phyloP scores from a whole-genome alignment of 2,888 invertebrate genomes.

The Schizotus pectinicornis region DNA sequence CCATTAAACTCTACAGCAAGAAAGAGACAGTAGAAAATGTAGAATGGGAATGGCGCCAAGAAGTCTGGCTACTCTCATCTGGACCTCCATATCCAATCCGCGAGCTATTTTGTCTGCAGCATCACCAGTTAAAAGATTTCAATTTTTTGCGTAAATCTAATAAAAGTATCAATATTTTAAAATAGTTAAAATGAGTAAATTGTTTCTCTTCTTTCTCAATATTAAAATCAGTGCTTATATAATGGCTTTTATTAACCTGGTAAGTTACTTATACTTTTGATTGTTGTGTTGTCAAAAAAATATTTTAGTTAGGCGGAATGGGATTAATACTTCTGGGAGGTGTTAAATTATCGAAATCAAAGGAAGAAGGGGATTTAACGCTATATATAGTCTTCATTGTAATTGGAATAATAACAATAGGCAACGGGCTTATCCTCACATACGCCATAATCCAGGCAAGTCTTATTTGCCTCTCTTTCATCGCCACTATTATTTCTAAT shows the following conservation, averaged over 20 bases:
- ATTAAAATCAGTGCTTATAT: slow-evolving; percentile 42
- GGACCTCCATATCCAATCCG: background rate
- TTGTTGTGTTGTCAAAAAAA: background rate
- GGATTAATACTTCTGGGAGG: slow-evolving; percentile 23
- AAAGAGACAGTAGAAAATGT: slow-evolving; percentile 8
- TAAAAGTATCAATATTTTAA: too few relatives aligned
- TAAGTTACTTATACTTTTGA: slow-evolving; percentile 31
- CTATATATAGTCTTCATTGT: slow-evolving; percentile 31
- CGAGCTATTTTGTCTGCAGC: background rate
- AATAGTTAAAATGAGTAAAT: slow-evolving; percentile 34
- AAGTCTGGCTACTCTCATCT: slow-evolving; percentile 25
- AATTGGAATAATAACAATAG: slow-evolving; percentile 31
- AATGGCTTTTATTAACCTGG: slow-evolving; percentile 43
- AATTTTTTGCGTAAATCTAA: too few relatives aligned
- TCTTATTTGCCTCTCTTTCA: too few relatives aligned
- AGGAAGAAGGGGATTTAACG: slow-evolving; percentile 21
- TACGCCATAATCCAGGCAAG: slow-evolving; percentile 33
- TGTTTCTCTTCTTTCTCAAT: slow-evolving; percentile 37
- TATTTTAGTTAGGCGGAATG: slow-evolving; percentile 33
- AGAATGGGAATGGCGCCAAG: slow-evolving; percentile 22
- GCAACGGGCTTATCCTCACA: slow-evolving; percentile 28
- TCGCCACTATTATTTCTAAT: too few relatives aligned
- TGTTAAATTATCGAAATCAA: slow-evolving; percentile 16
- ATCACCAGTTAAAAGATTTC: background rate
- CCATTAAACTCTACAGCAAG: slow-evolving; percentile 4